These are phyloP conservation scores for Trogon melanurus DNA, from an alignment of 2,113 vertebrate genomes.

Conservation along the genomic window DNA sequence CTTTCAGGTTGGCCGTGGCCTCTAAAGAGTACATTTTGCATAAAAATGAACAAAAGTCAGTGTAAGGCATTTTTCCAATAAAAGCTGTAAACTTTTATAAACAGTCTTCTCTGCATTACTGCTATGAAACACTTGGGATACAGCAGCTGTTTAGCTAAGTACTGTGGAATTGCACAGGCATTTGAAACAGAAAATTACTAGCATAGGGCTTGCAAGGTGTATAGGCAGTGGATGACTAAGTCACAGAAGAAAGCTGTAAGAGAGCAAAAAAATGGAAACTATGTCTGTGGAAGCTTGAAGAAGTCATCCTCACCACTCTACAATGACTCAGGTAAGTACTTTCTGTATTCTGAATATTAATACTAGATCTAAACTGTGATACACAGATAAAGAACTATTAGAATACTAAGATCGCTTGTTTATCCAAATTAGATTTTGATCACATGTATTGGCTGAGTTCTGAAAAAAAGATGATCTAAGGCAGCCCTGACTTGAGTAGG, in stretches of 20 bases:
- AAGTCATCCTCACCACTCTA: not conserved
- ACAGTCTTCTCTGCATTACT: not conserved
- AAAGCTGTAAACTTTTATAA: not conserved
- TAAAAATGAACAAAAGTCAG: not conserved
- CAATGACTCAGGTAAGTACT: not conserved
- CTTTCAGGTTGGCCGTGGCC: not conserved
- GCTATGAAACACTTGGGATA: not conserved
- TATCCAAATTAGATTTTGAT: not conserved
- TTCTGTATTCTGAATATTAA: not conserved
- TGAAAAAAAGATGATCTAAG: not conserved
- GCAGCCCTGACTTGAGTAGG: not conserved
- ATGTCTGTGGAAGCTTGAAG: not conserved
- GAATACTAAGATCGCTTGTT: not conserved
- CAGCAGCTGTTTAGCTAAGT: not conserved
- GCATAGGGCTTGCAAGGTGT: not conserved
- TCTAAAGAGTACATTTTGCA: not conserved
- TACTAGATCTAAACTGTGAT: not conserved
- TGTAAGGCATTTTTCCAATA: not conserved
- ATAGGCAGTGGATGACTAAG: not conserved
- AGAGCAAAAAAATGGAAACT: not conserved
- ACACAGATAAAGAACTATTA: not conserved
- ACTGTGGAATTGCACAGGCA: not conserved
- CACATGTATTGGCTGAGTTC: not conserved
- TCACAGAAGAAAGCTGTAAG: not conserved
- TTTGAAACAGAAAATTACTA: not conserved